phyloP scores from a whole-genome alignment of 2,888 invertebrate genomes.

The Drosophila pseudotalamancana region DNA sequence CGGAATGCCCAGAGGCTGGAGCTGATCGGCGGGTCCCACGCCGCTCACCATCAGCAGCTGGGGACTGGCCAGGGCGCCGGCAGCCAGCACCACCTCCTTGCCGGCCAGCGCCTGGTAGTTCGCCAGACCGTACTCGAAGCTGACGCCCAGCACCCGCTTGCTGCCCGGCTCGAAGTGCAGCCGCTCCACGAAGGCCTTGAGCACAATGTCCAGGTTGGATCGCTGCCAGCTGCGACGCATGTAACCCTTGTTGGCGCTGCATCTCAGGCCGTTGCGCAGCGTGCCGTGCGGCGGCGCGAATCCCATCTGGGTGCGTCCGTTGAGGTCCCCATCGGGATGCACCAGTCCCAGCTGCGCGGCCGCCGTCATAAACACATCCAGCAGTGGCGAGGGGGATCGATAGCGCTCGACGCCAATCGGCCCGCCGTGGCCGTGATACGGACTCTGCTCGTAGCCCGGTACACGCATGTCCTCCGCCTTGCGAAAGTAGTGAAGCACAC shows the following conservation, averaged over 20 bases:
- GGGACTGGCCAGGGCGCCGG: constrained; percentile 93
- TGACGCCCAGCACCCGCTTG: constrained; percentile 88
- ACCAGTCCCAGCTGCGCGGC: constrained; percentile 87
- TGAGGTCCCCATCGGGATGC: constrained; percentile 89
- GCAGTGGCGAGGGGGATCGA: constrained; percentile 89
- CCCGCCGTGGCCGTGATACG: constrained; percentile 90
- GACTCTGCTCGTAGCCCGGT: constrained; percentile 84
- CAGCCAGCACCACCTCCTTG: constrained; percentile 93
- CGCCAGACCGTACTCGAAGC: constrained; percentile 84
- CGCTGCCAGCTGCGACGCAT: constrained; percentile 88
- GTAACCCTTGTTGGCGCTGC: constrained; percentile 93
- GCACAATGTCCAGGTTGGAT: constrained; percentile 89
- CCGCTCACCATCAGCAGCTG: constrained; percentile 95
- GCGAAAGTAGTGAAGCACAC: constrained; percentile 90
- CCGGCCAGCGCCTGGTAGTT: constrained; percentile 86
- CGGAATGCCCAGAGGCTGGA: constrained; percentile 87
- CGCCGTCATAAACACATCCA: constrained; percentile 89
- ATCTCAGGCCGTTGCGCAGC: constrained; percentile 90
- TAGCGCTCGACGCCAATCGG: constrained; percentile 90
- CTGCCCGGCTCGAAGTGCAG: constrained; percentile 87
- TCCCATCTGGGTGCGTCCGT: constrained; percentile 92
- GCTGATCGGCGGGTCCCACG: constrained; percentile 88
- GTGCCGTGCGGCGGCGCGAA: constrained; percentile 92
- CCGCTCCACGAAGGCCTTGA: constrained; percentile 88
- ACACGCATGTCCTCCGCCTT: constrained; percentile 92